Evolutionary conservation across 1,140 invertebrate species (phyloP).

Genomic region (Eriocheir sinensis): DNA sequence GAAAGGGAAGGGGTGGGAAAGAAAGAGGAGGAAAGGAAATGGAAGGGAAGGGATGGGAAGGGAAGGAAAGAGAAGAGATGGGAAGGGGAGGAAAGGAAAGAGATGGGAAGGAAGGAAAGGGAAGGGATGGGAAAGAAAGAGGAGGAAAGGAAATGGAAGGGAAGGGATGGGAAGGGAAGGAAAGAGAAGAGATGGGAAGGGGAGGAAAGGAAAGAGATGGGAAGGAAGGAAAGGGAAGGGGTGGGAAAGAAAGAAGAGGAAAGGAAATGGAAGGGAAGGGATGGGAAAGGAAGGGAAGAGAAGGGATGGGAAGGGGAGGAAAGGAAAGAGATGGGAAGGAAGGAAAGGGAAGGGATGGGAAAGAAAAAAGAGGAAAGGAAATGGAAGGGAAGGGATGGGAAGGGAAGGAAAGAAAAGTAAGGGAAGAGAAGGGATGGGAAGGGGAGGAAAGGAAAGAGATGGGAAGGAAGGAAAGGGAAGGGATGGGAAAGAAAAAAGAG

Average conservation of each 20-base stretch:
- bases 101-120: background rate
- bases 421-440: too few relatives aligned
- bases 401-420: too few relatives aligned
- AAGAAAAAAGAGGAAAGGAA: background rate
- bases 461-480: background rate
- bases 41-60: background rate
- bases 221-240: background rate
- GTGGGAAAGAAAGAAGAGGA: background rate
- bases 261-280: too few relatives aligned
- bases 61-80: background rate
- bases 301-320: background rate
- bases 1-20: background rate
- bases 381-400: background rate
- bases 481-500: background rate
- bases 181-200: background rate
- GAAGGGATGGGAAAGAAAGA: background rate
- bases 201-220: background rate
- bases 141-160: too few relatives aligned
- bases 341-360: background rate
- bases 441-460: background rate
- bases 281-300: background rate
- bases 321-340: background rate
- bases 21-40: background rate
- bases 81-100: background rate
- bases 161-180: background rate